Evolutionary conservation across 1,140 invertebrate genomes (phyloP), one percentile per base, ranked within the genome.

Genomic region (Proales similis): DNA sequence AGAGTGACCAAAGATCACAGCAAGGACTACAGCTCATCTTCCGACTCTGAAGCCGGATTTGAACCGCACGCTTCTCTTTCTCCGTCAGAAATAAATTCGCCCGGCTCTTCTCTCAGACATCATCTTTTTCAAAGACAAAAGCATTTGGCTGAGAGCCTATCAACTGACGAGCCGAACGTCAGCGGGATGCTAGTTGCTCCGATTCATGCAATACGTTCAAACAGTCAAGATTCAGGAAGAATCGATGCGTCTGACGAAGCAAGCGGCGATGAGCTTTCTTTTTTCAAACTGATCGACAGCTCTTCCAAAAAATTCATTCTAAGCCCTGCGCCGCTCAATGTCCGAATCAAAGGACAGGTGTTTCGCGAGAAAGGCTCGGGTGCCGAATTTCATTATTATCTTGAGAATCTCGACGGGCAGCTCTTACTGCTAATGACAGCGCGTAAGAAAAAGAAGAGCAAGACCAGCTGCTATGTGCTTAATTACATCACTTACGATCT

Each of bases 401-500:
- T 57, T 38, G 51, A 57, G 45, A 57, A 57, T 20, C n/a, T 57
- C 7, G 51, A 57, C n/a, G 51, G 51, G 3, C 39, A 57, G 27
- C 22, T 57, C 1, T 17, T 57, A 1, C 24, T 57, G 5, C 12
- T 57, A 27, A 57, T 57, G 51, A 42, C 33, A 19, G 51, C 51
- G 14, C 20, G 51, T 11, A 57, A 57, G 22, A 57, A 57, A 30
- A 57, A 57, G 20, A 57, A 57, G n/a, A 14, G 36, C 19, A 57
- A 57, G 45, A 57, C 51, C 17, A 24, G 3, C 19, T 57, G 51
- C 32, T 57, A 57, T 5, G 30, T 42, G 5, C 29, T 57, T 2
- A 57, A 57, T 57, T 57, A 57, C 22, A 57, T 57, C 39, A 42
- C 51, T 27, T 57, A 42, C 32, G 51, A 57, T 57, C 29, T 57